These are phyloP conservation scores for Atta colombica DNA, from an alignment of 1,140 invertebrate genomes.

Conservation along the genomic window DNA sequence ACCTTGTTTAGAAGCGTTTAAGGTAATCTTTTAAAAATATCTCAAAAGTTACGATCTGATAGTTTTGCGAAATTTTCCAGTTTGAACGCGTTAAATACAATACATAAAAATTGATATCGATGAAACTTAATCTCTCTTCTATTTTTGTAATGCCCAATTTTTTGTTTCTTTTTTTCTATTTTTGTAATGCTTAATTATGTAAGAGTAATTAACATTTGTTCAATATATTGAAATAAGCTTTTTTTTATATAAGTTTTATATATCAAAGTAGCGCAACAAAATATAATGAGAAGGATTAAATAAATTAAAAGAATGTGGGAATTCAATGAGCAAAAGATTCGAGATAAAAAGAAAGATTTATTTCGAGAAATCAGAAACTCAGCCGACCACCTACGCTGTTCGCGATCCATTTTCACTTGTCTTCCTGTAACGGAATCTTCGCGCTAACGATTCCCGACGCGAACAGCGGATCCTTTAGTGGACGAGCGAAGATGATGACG, in stretches of 20 bases:
- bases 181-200: too few species aligned
- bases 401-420: slow-evolving; percentile 29
- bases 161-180: too few species aligned
- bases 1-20: not conserved
- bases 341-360: not conserved
- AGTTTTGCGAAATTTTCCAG: not conserved
- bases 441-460: not conserved
- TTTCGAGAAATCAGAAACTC: slow-evolving; percentile 14
- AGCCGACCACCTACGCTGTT: not conserved
- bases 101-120: too few species aligned
- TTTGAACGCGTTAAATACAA: not conserved
- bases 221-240: too few species aligned
- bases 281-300: not conserved
- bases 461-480: not conserved
- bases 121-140: too few species aligned
- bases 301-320: not conserved
- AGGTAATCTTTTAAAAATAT: not conserved
- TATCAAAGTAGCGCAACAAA: not conserved
- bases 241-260: not conserved
- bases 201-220: too few species aligned
- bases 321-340: not conserved
- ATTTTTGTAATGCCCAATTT: too few species aligned
- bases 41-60: not conserved
- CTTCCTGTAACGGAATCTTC: not conserved
- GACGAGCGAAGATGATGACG: slow-evolving; percentile 20